Conservation (phyloP, 1,140 invertebrate genomes). For the Tetragonula clypearis region DNA sequence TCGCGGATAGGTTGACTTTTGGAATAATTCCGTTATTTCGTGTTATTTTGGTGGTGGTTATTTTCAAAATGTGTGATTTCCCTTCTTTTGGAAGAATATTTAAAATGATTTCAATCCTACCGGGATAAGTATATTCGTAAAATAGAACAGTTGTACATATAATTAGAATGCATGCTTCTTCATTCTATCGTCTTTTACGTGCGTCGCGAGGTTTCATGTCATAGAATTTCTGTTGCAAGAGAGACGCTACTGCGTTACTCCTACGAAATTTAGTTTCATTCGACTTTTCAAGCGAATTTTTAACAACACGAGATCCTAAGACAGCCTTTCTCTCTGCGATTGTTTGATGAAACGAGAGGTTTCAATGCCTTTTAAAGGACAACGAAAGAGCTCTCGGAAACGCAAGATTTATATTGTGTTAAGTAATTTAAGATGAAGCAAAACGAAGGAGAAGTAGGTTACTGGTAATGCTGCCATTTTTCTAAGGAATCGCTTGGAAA, state of each 20-base stretch:
- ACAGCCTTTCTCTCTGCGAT: background rate
- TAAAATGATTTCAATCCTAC: fast-evolving
- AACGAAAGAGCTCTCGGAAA: background rate
- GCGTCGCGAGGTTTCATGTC: background rate
- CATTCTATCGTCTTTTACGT: background rate
- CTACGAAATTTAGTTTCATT: background rate
- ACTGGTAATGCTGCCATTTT: background rate
- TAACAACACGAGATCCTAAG: background rate
- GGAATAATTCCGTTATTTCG: background rate
- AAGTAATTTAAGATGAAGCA: background rate
- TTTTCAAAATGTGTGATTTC: no score
- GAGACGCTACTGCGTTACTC: background rate
- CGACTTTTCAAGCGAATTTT: background rate
- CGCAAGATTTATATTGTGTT: background rate
- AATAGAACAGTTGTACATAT: background rate
- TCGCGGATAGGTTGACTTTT: background rate
- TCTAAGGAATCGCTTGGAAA: background rate
- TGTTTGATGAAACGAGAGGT: background rate
- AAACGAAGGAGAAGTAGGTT: background rate
- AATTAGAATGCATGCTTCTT: no score
- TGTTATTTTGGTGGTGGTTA: no score
- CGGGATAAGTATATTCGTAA: background rate
- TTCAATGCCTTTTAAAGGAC: background rate
- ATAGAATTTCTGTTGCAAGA: background rate
- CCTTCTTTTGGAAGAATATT: background rate